These are phyloP conservation scores for Eolophus roseicapilla DNA, from an alignment of 2,113 vertebrate species.

Conservation along the genomic window DNA sequence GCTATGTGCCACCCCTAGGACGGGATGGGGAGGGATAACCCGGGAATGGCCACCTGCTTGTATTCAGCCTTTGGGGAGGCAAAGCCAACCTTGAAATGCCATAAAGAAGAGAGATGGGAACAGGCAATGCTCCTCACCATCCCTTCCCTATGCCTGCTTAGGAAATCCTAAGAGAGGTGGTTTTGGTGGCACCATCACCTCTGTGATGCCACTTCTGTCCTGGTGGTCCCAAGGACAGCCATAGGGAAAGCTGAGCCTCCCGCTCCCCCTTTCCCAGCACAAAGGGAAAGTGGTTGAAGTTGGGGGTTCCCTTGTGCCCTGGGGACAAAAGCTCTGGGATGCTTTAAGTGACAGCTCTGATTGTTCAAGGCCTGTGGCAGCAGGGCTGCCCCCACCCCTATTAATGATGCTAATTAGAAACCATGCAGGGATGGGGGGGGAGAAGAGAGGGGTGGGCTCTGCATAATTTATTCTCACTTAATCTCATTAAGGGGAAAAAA, in stretches of 20 bases:
- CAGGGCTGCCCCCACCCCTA: background rate
- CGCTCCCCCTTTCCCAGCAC: background rate
- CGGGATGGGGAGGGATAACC: background rate
- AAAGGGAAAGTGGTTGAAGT: background rate
- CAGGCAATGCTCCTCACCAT: fast-evolving
- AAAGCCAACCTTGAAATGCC: background rate
- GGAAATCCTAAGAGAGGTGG: background rate
- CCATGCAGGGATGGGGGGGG: background rate
- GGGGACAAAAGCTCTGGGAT: conserved; percentile 36
- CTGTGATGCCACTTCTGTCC: background rate
- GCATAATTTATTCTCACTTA: conserved; percentile 44
- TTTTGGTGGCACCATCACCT: background rate
- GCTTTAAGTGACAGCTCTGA: conserved; percentile 44
- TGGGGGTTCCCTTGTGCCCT: background rate
- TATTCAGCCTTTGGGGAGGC: conserved; percentile 14
- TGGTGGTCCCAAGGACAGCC: background rate
- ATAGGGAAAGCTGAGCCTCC: background rate
- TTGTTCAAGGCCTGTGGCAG: background rate
- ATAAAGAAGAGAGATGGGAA: background rate
- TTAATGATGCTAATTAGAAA: conserved; percentile 57
- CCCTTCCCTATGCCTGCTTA: background rate
- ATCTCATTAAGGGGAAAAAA: background rate
- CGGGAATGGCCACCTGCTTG: conserved; percentile 73
- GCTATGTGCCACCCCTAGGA: background rate
- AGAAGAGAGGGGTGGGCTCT: background rate